Evolutionary conservation across 2,888 invertebrate species (phyloP).

Genomic region (Lasioglossum zephyrum): DNA sequence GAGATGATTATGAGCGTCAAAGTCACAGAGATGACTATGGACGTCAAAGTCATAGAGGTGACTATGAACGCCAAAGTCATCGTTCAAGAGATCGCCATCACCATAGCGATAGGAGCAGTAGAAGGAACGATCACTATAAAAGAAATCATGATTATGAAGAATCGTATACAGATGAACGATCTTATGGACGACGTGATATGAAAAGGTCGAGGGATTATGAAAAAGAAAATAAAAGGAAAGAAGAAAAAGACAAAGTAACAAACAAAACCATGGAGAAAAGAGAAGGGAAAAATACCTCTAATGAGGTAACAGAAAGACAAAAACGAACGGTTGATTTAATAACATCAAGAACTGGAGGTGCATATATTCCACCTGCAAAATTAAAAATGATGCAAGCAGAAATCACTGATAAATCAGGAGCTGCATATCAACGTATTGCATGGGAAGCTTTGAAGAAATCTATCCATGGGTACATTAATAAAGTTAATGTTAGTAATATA

Average conservation of each 20-base stretch:
- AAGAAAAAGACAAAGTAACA: conserved; percentile 21
- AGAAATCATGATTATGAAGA: conserved; percentile 37
- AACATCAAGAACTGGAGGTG: conserved; percentile 95
- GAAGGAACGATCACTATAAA: conserved; percentile 14
- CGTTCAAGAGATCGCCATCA: conserved; percentile 37
- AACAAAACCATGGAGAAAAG: conserved; percentile 48
- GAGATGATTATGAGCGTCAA: conserved; percentile 29
- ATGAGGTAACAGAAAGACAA: conserved; percentile 69
- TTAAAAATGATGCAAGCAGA: conserved; percentile 97
- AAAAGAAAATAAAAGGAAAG: conserved; percentile 40
- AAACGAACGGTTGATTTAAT: conserved; percentile 88
- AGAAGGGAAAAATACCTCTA: conserved; percentile 39
- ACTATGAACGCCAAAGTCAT: conserved; percentile 27
- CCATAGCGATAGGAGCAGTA: conserved; percentile 29
- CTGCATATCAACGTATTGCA: conserved; percentile 97
- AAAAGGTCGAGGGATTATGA: conserved; percentile 37
- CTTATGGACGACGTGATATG: conserved; percentile 59
- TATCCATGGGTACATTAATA: conserved; percentile 98
- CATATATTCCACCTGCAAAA: conserved; percentile 99
- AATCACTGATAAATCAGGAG: conserved; percentile 97
- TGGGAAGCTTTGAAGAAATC: conserved; percentile 99
- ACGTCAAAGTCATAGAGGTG: conserved; percentile 37
- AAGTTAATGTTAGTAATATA: conserved; percentile 98
- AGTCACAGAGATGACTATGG: conserved; percentile 28
- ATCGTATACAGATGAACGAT: conserved; percentile 66